phyloP scores from a whole-genome alignment of 2,797 vertebrate genomes.

The Alexandromys oeconomus region DNA sequence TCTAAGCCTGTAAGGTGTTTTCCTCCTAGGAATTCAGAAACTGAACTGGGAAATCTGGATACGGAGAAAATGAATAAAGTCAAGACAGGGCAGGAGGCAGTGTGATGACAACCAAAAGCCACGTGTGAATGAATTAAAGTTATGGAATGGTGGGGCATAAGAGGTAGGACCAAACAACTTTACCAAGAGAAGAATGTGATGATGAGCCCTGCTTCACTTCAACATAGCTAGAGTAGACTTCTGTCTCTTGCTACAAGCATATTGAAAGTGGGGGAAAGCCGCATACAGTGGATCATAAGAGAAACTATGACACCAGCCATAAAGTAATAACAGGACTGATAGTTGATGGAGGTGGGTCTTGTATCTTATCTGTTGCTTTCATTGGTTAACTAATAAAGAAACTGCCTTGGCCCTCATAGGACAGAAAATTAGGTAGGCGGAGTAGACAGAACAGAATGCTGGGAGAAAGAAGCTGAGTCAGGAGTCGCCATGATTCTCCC shows the following conservation, averaged over 20 bases:
- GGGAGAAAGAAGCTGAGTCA: too few relatives aligned
- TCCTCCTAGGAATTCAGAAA: conserved; percentile 41
- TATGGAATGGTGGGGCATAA: not conserved
- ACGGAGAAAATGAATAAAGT: conserved; percentile 20
- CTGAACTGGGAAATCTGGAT: conserved; percentile 46
- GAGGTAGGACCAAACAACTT: not conserved
- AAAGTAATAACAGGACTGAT: not conserved
- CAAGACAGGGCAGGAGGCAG: not conserved
- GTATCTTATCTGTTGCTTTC: too few relatives aligned
- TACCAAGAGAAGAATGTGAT: conserved; percentile 43
- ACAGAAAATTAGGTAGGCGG: too few relatives aligned
- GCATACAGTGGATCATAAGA: not conserved
- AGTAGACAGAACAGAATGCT: too few relatives aligned
- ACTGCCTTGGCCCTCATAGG: too few relatives aligned
- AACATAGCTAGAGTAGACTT: conserved; percentile 34
- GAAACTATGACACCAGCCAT: not conserved
- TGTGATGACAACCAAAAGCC: not conserved
- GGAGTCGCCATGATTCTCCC: too few relatives aligned
- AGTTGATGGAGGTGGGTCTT: too few relatives aligned
- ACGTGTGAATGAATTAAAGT: conserved; percentile 15
- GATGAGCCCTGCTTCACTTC: conserved; percentile 49
- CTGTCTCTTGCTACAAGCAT: conserved; percentile 45
- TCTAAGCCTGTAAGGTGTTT: conserved; percentile 11
- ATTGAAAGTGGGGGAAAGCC: not conserved
- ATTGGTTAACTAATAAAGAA: too few relatives aligned